Percentiles rank a stretch among this genome's conserved stretches.
Conservation (phyloP, 2,888 invertebrate species). For the Koerneria pararmatus region DNA sequence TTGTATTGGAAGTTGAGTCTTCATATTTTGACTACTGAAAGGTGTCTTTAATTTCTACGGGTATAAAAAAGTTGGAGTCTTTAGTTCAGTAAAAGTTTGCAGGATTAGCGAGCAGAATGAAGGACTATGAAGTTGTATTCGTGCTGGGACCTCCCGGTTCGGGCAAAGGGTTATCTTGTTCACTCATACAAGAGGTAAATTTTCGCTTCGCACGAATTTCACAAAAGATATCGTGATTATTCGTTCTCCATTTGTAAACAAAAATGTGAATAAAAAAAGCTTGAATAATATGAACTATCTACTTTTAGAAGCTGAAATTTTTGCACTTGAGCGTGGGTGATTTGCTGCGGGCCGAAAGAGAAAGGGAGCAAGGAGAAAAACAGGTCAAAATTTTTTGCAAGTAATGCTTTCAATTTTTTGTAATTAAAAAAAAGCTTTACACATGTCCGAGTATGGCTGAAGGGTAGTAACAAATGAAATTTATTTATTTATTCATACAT, state of each 20-base stretch:
- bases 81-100: too few relatives aligned
- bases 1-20: too few relatives aligned
- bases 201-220: neutral
- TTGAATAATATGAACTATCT: neutral
- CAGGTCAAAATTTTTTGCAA: too few relatives aligned
- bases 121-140: constrained; percentile 78
- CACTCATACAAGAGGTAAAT: constrained; percentile 74
- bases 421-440: too few relatives aligned
- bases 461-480: too few relatives aligned
- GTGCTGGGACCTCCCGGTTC: constrained; percentile 94
- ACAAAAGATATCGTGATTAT: neutral
- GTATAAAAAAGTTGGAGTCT: too few relatives aligned
- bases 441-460: too few relatives aligned
- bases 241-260: too few relatives aligned
- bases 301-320: constrained; percentile 63
- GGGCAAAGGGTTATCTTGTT: constrained; percentile 95
- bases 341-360: constrained; percentile 83
- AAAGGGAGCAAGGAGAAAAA: constrained; percentile 78
- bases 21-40: too few relatives aligned
- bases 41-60: too few relatives aligned
- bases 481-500: too few relatives aligned
- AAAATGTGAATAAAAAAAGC: neutral
- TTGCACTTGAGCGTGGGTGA: constrained; percentile 73
- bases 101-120: constrained; percentile 20
- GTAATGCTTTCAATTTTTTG: too few relatives aligned